Percentiles rank a stretch among this genome's conserved stretches.
These are phyloP conservation scores for Elachura formosa DNA, from an alignment of 2,113 vertebrate species.

Conservation along the genomic window DNA sequence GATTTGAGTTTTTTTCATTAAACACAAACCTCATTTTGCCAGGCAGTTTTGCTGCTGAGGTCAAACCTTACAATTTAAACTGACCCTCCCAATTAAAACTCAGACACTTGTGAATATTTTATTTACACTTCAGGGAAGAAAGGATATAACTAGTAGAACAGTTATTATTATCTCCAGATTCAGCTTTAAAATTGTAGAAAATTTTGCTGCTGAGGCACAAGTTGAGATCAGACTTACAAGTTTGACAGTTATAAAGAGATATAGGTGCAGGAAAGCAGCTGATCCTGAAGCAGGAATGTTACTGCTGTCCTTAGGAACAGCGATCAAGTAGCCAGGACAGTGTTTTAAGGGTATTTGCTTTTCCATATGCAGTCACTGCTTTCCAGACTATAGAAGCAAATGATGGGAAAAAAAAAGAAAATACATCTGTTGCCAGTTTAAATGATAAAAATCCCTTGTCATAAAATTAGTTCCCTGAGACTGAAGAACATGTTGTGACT, in stretches of 20 bases:
- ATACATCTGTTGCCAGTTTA: neutral
- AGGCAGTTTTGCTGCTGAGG: neutral
- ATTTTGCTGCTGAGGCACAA: neutral
- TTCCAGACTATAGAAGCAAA: neutral
- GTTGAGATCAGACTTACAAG: neutral
- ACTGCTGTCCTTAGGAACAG: neutral
- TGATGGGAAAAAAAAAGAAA: neutral
- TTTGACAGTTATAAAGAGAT: neutral
- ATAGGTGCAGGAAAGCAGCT: neutral
- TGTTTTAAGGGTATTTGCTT: neutral
- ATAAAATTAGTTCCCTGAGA: slow-evolving; percentile 31
- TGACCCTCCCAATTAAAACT: neutral
- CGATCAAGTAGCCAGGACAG: neutral
- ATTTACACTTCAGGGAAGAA: neutral
- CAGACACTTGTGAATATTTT: neutral
- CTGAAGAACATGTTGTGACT: neutral
- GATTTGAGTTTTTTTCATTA: neutral
- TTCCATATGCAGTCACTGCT: neutral
- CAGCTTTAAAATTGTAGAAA: neutral
- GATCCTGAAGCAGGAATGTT: neutral
- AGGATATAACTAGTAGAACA: neutral
- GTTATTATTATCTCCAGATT: neutral
- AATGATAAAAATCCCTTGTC: neutral
- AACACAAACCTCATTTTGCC: neutral
- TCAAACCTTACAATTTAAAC: neutral